phyloP scores from a whole-genome alignment of 2,797 vertebrate species.

The Aulostomus chinensis region DNA sequence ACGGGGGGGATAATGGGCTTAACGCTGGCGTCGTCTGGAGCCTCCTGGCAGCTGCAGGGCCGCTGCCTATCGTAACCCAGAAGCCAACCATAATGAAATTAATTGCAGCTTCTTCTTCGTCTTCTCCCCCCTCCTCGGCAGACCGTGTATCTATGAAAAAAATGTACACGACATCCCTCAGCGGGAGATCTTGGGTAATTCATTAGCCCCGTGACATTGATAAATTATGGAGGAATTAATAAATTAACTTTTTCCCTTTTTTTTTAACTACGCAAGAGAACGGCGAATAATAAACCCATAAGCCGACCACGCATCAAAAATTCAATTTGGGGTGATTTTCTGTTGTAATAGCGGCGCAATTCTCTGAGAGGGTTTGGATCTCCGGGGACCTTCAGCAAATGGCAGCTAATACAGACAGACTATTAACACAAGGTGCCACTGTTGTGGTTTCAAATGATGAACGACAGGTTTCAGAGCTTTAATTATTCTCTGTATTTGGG shows the following conservation, averaged over 20 bases:
- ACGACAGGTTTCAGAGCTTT: conserved; percentile 55
- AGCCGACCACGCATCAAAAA: conserved; percentile 59
- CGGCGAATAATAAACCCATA: conserved; percentile 63
- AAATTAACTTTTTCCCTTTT: conserved; percentile 72
- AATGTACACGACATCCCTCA: conserved; percentile 60
- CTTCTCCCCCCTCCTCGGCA: conserved; percentile 3
- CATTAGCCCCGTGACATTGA: conserved; percentile 73
- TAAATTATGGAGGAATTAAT: conserved; percentile 77
- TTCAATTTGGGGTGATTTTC: conserved; percentile 57
- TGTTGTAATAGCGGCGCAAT: conserved; percentile 41
- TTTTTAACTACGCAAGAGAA: conserved; percentile 63
- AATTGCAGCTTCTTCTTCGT: conserved; percentile 28
- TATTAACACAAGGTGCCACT: conserved; percentile 63
- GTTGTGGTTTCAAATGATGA: conserved; percentile 55
- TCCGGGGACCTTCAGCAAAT: conserved; percentile 50
- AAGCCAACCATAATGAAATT: conserved; percentile 69
- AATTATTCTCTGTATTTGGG: conserved; percentile 41
- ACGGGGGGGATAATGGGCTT: conserved; percentile 61
- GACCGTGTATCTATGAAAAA: conserved; percentile 57
- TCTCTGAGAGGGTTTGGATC: conserved; percentile 38
- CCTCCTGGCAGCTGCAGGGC: conserved; percentile 46
- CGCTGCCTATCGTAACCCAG: conserved; percentile 47
- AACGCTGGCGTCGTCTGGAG: conserved; percentile 50
- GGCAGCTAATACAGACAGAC: conserved; percentile 41
- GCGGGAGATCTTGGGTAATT: conserved; percentile 72